Conservation (phyloP, 1,140 invertebrate species). For the Notospermus geniculatus region DNA sequence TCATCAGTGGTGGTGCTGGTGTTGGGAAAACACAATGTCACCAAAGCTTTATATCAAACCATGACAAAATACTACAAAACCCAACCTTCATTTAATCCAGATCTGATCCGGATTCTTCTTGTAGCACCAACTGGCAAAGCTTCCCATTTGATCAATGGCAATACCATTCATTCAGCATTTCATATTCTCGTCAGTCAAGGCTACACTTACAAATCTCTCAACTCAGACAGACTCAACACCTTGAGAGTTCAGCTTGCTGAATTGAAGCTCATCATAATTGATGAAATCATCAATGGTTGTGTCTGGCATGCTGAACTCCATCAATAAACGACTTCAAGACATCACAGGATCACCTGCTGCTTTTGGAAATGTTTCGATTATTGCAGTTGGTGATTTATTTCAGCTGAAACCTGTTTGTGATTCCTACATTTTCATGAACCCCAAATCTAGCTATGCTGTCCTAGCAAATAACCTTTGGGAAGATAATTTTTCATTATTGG, state of each 20-base stretch:
- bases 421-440: conserved; percentile 26
- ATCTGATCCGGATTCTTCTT: conserved; percentile 19
- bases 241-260: conserved; percentile 10
- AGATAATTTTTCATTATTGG: conserved; percentile 25
- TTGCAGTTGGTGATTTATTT: conserved; percentile 29
- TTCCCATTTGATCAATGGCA: conserved; percentile 23
- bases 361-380: conserved; percentile 28
- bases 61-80: conserved; percentile 19
- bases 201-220: conserved; percentile 22
- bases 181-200: conserved; percentile 21
- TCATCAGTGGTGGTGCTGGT: not conserved
- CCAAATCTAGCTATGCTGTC: conserved; percentile 9
- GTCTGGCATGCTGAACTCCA: conserved; percentile 24
- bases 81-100: conserved; percentile 18
- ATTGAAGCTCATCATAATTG: conserved; percentile 24
- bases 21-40: conserved; percentile 23
- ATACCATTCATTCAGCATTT: conserved; percentile 25
- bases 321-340: conserved; percentile 25
- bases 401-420: conserved; percentile 32
- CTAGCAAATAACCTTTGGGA: conserved; percentile 30
- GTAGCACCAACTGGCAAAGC: conserved; percentile 29
- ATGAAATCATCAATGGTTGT: conserved; percentile 35
- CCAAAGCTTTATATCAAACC: conserved; percentile 21
- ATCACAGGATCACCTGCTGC: conserved; percentile 11
- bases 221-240: conserved; percentile 24